Evolutionary conservation across 2,888 invertebrate species (phyloP).

Genomic region (Plebejus argus): DNA sequence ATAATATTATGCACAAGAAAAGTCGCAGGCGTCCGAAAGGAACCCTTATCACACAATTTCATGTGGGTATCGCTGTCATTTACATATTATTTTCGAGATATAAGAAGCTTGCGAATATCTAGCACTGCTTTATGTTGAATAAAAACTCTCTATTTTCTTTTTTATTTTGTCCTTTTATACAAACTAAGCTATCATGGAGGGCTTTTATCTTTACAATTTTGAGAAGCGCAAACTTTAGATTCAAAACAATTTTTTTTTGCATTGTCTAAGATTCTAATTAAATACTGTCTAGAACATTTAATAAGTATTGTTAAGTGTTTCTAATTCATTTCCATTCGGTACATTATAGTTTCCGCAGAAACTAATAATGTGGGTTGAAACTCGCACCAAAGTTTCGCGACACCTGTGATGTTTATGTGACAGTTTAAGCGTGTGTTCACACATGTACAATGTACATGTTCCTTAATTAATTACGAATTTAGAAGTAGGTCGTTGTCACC

Average conservation of each 20-base stretch:
- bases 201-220: no score
- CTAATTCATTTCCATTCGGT: background rate
- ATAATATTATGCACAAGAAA: conserved; percentile 44
- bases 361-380: background rate
- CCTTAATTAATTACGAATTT: background rate
- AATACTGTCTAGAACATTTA: background rate
- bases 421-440: background rate
- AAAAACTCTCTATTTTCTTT: background rate
- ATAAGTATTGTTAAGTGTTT: background rate
- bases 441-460: background rate
- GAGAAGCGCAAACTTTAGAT: no score
- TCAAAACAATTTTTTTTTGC: no score
- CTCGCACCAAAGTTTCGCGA: background rate
- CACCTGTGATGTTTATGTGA: conserved; percentile 3
- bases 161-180: background rate
- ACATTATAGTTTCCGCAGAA: conserved; percentile 3
- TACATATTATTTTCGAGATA: conserved; percentile 23
- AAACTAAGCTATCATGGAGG: background rate
- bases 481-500: background rate
- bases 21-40: conserved; percentile 39
- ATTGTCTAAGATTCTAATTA: background rate
- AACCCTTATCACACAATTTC: conserved; percentile 40
- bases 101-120: conserved; percentile 35
- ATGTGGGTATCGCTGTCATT: conserved; percentile 40
- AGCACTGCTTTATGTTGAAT: background rate